Conservation (phyloP, 2,888 invertebrate species). For the Tiphia femorata region DNA sequence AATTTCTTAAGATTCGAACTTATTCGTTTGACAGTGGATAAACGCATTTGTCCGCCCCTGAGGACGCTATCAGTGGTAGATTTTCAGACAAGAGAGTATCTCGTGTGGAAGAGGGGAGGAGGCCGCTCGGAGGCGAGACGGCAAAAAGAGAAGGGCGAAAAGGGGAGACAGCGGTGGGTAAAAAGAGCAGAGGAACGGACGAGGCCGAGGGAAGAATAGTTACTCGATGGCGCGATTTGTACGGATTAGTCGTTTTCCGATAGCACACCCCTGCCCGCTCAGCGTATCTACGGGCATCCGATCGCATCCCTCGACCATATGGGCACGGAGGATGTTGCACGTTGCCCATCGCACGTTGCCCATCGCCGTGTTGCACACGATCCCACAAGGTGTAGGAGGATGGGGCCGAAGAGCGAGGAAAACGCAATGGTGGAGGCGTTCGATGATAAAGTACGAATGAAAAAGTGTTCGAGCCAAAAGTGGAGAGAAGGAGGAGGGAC, state of each 20-base stretch:
- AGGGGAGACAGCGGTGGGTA: not conserved
- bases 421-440: not conserved
- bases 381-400: no score
- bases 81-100: conserved; percentile 2
- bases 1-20: no score
- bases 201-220: conserved; percentile 26
- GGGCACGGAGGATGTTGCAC: not conserved
- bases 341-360: not conserved
- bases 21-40: no score
- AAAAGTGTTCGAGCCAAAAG: conserved; percentile 13
- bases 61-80: conserved; percentile 7
- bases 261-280: conserved; percentile 7
- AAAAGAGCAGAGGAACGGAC: conserved; percentile 5
- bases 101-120: not conserved
- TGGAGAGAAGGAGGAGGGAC: conserved; percentile 1
- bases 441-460: conserved; percentile 27
- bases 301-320: not conserved
- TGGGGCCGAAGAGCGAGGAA: not conserved
- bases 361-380: no score
- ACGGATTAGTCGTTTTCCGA: conserved; percentile 40
- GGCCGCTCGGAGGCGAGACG: not conserved
- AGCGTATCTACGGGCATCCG: no score
- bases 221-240: conserved; percentile 41
- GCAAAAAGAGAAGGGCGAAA: not conserved
- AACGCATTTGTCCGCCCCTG: no score